phyloP scores from a whole-genome alignment of 2,113 vertebrate species.

The Mormoops blainvillei region DNA sequence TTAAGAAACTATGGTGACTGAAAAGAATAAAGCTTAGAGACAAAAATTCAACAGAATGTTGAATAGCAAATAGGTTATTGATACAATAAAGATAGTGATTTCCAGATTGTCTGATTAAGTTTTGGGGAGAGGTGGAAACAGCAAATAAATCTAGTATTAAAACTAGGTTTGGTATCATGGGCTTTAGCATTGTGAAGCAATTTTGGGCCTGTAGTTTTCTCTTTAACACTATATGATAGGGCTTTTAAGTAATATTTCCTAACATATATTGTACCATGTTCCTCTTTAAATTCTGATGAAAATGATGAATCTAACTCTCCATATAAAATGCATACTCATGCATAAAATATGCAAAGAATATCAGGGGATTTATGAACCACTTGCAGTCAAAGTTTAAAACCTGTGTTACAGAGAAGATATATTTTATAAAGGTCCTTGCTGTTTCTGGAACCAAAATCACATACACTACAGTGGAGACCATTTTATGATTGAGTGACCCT shows the following conservation, averaged over 20 bases:
- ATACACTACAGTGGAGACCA: not conserved
- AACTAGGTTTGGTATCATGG: not conserved
- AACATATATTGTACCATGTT: not conserved
- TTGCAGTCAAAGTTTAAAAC: not conserved
- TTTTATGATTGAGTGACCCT: not conserved
- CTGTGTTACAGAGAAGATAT: not conserved
- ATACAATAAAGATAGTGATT: not conserved
- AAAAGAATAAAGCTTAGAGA: not conserved
- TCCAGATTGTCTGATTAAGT: not conserved
- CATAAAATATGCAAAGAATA: slow-evolving; percentile 16
- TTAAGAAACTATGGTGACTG: not conserved
- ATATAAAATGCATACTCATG: not conserved
- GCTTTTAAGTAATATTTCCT: not conserved
- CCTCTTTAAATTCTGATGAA: not conserved
- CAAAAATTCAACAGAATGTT: not conserved
- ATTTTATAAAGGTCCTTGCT: not conserved
- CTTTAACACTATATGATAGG: not conserved
- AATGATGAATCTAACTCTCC: not conserved
- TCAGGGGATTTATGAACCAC: not conserved
- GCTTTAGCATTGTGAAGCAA: not conserved
- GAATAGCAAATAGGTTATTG: not conserved
- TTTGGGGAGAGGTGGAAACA: not conserved
- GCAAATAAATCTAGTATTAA: not conserved
- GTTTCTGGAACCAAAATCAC: not conserved
- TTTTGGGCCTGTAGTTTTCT: not conserved